phyloP scores from a whole-genome alignment of 2,888 invertebrate species.

The Megalurothrips usitatus region DNA sequence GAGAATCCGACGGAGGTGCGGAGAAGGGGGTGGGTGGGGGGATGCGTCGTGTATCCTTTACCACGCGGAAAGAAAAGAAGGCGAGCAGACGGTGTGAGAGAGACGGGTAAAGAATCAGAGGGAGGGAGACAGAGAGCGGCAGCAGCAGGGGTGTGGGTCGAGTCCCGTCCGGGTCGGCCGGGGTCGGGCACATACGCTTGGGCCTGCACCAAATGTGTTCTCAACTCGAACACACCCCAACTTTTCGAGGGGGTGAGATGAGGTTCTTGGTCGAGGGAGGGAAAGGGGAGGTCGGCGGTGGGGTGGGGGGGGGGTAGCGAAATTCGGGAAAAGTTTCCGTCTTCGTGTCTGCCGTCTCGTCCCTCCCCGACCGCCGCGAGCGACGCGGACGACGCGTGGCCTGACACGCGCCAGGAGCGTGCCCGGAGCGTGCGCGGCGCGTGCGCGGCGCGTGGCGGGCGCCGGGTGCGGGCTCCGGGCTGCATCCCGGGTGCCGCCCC shows the following conservation, averaged over 20 bases:
- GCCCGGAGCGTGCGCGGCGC: too few relatives aligned
- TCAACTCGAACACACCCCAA: slow-evolving; percentile 22
- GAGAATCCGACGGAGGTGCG: background rate
- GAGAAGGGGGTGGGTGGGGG: background rate
- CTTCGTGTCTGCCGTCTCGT: slow-evolving; percentile 5
- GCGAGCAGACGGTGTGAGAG: too few relatives aligned
- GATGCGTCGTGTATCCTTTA: background rate
- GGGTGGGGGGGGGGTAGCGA: background rate
- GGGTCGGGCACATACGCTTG: slow-evolving; percentile 8
- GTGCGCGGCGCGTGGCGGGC: too few relatives aligned
- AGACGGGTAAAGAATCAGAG: too few relatives aligned
- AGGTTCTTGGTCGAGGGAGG: too few relatives aligned
- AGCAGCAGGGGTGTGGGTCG: background rate
- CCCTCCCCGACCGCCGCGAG: background rate
- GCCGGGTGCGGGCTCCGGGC: too few relatives aligned
- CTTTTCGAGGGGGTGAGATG: background rate
- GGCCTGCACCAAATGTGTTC: slow-evolving; percentile 8
- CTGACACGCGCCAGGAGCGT: too few relatives aligned
- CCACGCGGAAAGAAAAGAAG: too few relatives aligned
- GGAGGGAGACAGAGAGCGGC: background rate
- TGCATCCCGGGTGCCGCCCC: background rate
- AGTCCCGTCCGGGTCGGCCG: background rate
- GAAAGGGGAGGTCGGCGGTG: too few relatives aligned
- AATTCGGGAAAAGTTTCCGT: slow-evolving; percentile 13
- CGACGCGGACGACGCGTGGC: background rate